Evolutionary conservation across 2,113 vertebrate species (phyloP), one percentile per base, ranked within the genome.

Genomic region (Uria aalge): DNA sequence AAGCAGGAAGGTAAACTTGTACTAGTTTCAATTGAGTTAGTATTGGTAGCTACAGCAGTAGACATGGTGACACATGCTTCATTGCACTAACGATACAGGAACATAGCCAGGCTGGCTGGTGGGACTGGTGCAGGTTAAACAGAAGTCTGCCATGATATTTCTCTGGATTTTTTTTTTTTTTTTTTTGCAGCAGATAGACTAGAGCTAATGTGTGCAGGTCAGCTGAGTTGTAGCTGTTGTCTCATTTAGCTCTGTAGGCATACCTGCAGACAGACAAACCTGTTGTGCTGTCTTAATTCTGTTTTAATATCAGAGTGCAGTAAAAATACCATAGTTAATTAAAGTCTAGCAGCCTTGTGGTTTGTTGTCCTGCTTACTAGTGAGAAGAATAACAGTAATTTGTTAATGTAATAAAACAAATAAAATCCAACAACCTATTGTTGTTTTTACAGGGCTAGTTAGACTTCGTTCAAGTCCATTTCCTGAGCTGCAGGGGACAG

Each of bases 381-480:
- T 55, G 19, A 77, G 27, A 72, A 79, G 16, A 72, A 53, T 41
- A 75, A 55, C 30, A 48, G 41, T 40, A 56, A 64, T 41, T 56
- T 12, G n/a, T 74, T 84, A 68, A 75, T 60, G 20, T 22, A 71
- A 27, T 34, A 41, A 82, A 67, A 76, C 47, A 85, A 50, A 34
- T 19, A 72, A 67, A 72, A 11, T 3, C 4, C 14, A n/a, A 22
- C 50, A 85, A 66, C 11, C 11, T 91, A 1, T 75, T 91, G 13
- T 66, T 90, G 55, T 74, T 86, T 93, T 81, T 92, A 36, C 97
- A 99, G 99, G 99, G 62, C 94, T 99, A 82, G 98, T 99, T 92
- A 98, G 98, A 41, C 98, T 99, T 60, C 98, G 98, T 90, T 98
- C 99, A 94, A 99, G 95, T 78, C 99, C 98, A 0, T 98, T 98